Conservation (phyloP, 2,888 invertebrate species). For the Macrosoma leucophasiata region DNA sequence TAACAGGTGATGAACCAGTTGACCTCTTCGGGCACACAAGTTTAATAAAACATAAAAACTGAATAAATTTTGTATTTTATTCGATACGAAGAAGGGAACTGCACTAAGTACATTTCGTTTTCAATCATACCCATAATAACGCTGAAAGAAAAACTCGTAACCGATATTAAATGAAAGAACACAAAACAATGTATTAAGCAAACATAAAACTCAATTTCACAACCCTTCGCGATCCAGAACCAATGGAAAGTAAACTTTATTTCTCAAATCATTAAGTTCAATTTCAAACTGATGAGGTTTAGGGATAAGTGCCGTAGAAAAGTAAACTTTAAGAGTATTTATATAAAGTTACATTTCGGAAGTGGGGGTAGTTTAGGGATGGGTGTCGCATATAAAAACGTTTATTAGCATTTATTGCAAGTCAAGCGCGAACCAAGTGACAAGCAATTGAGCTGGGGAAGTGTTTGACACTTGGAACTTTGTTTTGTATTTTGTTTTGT, state of each 20-base stretch:
- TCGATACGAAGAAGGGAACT: too few relatives aligned
- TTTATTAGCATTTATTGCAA: slow-evolving; percentile 61
- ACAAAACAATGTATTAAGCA: slow-evolving; percentile 35
- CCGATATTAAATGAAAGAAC: slow-evolving; percentile 22
- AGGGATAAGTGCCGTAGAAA: slow-evolving; percentile 9
- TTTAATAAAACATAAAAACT: too few relatives aligned
- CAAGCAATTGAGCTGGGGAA: slow-evolving; percentile 47
- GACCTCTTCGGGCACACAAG: too few relatives aligned
- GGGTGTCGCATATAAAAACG: slow-evolving; percentile 49
- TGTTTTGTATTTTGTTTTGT: too few relatives aligned
- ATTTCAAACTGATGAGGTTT: too few relatives aligned
- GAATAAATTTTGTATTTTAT: too few relatives aligned
- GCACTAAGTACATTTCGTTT: too few relatives aligned
- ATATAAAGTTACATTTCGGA: slow-evolving; percentile 22
- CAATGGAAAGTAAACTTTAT: too few relatives aligned
- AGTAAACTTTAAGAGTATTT: slow-evolving; percentile 11
- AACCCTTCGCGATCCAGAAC: too few relatives aligned
- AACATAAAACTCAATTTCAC: slow-evolving; percentile 33
- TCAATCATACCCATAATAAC: slow-evolving; percentile 24
- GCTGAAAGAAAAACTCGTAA: slow-evolving; percentile 24
- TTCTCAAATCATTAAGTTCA: too few relatives aligned
- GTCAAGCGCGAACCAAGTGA: slow-evolving; percentile 59
- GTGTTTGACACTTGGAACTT: too few relatives aligned
- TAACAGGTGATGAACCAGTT: too few relatives aligned
- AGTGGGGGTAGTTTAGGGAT: slow-evolving; percentile 33